Conservation (phyloP, 2,797 vertebrate species). For the Arnoldichthys spilopterus region DNA sequence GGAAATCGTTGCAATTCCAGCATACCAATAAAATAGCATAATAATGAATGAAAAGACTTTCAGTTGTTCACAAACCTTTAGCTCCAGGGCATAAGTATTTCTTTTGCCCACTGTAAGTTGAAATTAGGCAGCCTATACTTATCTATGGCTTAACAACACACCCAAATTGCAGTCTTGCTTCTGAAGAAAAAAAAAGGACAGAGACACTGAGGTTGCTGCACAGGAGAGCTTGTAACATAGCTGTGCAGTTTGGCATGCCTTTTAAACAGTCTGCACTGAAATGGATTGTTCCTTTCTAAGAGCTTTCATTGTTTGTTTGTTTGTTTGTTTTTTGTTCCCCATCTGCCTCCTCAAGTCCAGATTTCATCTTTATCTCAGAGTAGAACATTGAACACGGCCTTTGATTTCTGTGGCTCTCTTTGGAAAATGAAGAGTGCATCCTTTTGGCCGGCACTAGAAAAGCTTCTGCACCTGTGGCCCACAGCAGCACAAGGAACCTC, state of each 20-base stretch:
- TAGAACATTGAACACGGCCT: conserved; percentile 56
- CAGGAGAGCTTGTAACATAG: conserved; percentile 48
- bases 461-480: conserved; percentile 60
- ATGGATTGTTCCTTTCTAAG: conserved; percentile 47
- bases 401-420: conserved; percentile 47
- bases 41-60: conserved; percentile 54
- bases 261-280: conserved; percentile 33
- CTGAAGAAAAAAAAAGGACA: conserved; percentile 45
- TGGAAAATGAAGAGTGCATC: conserved; percentile 49
- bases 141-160: conserved; percentile 62
- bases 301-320: not conserved
- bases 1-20: conserved; percentile 43
- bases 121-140: conserved; percentile 66
- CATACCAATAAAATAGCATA: conserved; percentile 47
- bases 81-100: conserved; percentile 62
- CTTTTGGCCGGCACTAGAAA: conserved; percentile 54
- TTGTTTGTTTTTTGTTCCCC: conserved; percentile 34
- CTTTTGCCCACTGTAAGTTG: conserved; percentile 59
- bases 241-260: conserved; percentile 43
- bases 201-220: conserved; percentile 46
- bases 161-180: conserved; percentile 67
- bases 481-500: conserved; percentile 27
- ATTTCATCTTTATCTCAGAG: conserved; percentile 46
- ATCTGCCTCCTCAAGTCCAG: conserved; percentile 40
- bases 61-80: conserved; percentile 55